Percentiles rank a stretch among this genome's conserved stretches.
phyloP scores from a whole-genome alignment of 2,888 invertebrate genomes.

The Eilema griseolum region DNA sequence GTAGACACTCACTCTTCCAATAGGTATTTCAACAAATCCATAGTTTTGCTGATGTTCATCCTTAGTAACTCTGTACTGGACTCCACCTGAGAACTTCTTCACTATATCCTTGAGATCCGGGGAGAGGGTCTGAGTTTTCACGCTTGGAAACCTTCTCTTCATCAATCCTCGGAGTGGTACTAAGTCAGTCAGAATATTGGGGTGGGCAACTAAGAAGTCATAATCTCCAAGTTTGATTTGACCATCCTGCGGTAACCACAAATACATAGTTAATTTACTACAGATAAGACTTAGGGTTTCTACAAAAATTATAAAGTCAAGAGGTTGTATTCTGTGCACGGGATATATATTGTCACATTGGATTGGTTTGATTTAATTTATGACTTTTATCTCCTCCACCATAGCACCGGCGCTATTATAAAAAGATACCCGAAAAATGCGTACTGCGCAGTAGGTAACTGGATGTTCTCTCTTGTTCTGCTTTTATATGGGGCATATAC shows the following conservation, averaged over 20 bases:
- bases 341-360: too few relatives aligned
- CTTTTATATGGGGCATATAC: too few relatives aligned
- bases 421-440: too few relatives aligned
- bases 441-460: too few relatives aligned
- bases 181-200: slow-evolving; percentile 92
- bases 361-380: too few relatives aligned
- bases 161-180: slow-evolving; percentile 92
- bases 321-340: too few relatives aligned
- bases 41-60: slow-evolving; percentile 91
- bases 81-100: slow-evolving; percentile 89
- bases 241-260: slow-evolving; percentile 85
- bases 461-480: too few relatives aligned
- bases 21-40: slow-evolving; percentile 88
- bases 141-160: slow-evolving; percentile 92
- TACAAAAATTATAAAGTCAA: too few relatives aligned
- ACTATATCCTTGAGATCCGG: slow-evolving; percentile 88
- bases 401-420: too few relatives aligned
- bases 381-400: too few relatives aligned
- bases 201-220: slow-evolving; percentile 92
- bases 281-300: too few relatives aligned
- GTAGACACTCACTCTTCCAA: slow-evolving; percentile 89
- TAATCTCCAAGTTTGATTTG: slow-evolving; percentile 89
- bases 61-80: slow-evolving; percentile 89
- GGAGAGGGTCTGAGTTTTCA: slow-evolving; percentile 89
- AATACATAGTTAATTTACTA: background rate